Conservation (phyloP, 2,113 vertebrate species). For the Myiagra hebetior region DNA sequence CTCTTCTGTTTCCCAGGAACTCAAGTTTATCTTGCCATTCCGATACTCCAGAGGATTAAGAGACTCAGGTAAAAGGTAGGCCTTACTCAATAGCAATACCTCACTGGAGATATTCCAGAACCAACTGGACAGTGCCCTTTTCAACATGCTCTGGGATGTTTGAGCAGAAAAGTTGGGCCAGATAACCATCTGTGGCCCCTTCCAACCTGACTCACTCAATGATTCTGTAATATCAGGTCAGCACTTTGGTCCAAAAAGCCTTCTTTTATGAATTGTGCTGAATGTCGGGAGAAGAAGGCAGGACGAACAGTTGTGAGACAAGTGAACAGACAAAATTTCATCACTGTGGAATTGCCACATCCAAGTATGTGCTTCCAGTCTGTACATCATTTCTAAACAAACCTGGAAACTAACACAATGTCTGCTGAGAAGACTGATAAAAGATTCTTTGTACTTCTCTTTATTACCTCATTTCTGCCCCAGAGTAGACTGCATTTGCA, state of each 20-base stretch:
- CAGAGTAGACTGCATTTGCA: background rate
- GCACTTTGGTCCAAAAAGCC: background rate
- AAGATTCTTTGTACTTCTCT: background rate
- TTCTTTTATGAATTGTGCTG: background rate
- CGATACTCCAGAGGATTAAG: background rate
- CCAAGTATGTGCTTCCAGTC: background rate
- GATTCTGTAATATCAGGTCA: background rate
- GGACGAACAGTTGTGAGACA: background rate
- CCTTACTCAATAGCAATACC: rapidly evolving
- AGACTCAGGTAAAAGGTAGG: background rate
- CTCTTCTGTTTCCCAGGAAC: background rate
- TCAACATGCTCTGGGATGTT: background rate
- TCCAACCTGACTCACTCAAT: too few relatives aligned
- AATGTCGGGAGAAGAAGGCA: background rate
- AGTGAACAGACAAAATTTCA: background rate
- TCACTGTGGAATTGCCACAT: background rate
- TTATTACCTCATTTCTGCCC: background rate
- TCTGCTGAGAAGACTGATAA: background rate
- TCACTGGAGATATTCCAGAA: background rate
- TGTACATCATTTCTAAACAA: background rate
- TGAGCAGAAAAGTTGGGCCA: background rate
- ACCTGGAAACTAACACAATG: background rate
- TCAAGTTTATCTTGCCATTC: background rate
- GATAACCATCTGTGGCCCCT: too few relatives aligned
- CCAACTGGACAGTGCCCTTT: background rate